Evolutionary conservation across 2,113 vertebrate genomes (phyloP).

Genomic region (Chiloscyllium plagiosum): DNA sequence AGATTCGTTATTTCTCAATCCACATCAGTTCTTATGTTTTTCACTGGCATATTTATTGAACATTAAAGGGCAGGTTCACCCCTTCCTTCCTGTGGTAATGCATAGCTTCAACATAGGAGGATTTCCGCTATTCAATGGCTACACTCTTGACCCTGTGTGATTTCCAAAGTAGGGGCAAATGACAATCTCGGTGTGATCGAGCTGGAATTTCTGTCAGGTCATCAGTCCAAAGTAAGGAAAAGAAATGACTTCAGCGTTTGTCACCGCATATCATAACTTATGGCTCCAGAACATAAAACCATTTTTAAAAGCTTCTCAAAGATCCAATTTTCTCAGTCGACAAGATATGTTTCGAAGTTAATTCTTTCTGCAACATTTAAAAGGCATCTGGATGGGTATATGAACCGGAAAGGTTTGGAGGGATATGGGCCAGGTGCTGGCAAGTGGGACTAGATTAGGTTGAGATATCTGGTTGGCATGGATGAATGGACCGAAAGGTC

Average conservation of each 20-base stretch:
- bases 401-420: too few relatives aligned
- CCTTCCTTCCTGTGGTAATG: background rate
- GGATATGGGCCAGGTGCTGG: too few relatives aligned
- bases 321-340: background rate
- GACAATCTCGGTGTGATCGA: background rate
- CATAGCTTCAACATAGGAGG: too few relatives aligned
- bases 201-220: background rate
- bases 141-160: background rate
- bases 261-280: background rate
- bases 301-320: background rate
- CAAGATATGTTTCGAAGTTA: background rate
- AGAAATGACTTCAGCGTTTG: background rate
- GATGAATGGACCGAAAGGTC: too few relatives aligned
- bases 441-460: too few relatives aligned
- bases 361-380: background rate
- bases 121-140: background rate
- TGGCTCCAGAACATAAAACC: background rate
- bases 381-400: too few relatives aligned
- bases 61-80: background rate
- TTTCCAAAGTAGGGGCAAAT: background rate
- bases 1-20: background rate
- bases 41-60: background rate
- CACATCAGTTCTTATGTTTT: background rate
- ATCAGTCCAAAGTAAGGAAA: background rate
- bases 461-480: too few relatives aligned